A percentile compares a stretch with the other conserved stretches of the same genome.
These are phyloP conservation scores for Oscheius sp. DNA, from an alignment of 1,140 invertebrate species.

Conservation along the genomic window DNA sequence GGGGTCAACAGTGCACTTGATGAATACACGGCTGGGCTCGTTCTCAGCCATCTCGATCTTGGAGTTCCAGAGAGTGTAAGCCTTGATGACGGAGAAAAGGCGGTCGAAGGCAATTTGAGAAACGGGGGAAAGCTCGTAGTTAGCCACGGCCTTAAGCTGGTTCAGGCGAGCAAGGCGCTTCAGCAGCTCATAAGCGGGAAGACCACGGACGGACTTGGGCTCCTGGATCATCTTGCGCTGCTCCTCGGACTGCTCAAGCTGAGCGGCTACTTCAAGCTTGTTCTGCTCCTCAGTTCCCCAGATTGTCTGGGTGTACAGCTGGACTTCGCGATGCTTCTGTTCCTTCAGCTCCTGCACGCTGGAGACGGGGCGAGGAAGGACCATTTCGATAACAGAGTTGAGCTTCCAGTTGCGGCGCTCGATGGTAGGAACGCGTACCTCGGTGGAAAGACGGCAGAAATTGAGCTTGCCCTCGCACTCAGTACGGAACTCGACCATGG, in stretches of 20 bases:
- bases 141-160: constrained; percentile 20
- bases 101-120: not conserved
- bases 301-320: constrained; percentile 23
- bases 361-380: constrained; percentile 13
- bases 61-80: constrained; percentile 34
- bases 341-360: constrained; percentile 13
- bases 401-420: constrained; percentile 18
- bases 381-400: constrained; percentile 5
- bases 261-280: constrained; percentile 8
- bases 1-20: constrained; percentile 46
- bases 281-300: constrained; percentile 34
- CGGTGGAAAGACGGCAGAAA: constrained; percentile 12
- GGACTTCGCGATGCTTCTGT: constrained; percentile 32
- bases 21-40: constrained; percentile 1
- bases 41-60: constrained; percentile 21
- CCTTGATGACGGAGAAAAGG: constrained; percentile 32
- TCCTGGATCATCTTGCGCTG: constrained; percentile 24
- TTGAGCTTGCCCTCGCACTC: constrained; percentile 23
- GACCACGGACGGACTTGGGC: not conserved
- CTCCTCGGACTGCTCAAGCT: constrained; percentile 28
- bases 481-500: constrained; percentile 11
- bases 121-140: constrained; percentile 34
- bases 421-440: not conserved
- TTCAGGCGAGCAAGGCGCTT: constrained; percentile 22
- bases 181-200: constrained; percentile 19